These are phyloP conservation scores for Pseudomyrmex gracilis DNA, from an alignment of 1,140 invertebrate genomes.

Conservation along the genomic window DNA sequence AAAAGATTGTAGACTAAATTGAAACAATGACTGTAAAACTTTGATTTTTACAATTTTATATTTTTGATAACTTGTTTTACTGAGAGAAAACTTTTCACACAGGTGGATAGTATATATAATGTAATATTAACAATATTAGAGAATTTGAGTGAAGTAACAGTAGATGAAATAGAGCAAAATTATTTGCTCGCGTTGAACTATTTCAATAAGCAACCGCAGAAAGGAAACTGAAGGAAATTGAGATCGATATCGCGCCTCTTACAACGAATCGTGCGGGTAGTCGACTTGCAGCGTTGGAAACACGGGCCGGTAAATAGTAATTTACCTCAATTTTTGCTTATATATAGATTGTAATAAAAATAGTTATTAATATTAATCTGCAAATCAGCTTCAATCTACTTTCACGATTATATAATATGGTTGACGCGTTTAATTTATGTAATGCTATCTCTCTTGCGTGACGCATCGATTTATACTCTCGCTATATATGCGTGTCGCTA, in stretches of 20 bases:
- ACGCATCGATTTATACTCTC: slow-evolving; percentile 24
- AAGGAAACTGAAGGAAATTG: slow-evolving; percentile 31
- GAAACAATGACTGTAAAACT: background rate
- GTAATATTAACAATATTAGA: slow-evolving; percentile 8
- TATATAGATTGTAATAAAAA: background rate
- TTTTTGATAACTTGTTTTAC: too few relatives aligned
- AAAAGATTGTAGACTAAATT: background rate
- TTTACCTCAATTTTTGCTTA: slow-evolving; percentile 16
- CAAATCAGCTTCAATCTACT: slow-evolving; percentile 5
- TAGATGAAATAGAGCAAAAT: slow-evolving; percentile 2
- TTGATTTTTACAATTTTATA: too few relatives aligned
- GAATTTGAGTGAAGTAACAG: background rate
- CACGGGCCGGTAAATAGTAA: slow-evolving; percentile 3
- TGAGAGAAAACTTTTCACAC: too few relatives aligned
- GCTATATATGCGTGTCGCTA: background rate
- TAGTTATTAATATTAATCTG: slow-evolving; percentile 18
- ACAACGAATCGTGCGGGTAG: background rate
- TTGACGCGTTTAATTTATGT: slow-evolving; percentile 25
- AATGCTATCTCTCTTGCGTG: background rate
- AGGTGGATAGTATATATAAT: too few relatives aligned
- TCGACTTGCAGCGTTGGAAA: slow-evolving; percentile 4
- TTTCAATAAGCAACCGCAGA: background rate
- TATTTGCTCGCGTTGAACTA: slow-evolving; percentile 13
- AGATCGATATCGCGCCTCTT: slow-evolving; percentile 20
- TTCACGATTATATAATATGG: background rate